Conservation (phyloP, 2,797 vertebrate species). For the Chelmon rostratus region DNA sequence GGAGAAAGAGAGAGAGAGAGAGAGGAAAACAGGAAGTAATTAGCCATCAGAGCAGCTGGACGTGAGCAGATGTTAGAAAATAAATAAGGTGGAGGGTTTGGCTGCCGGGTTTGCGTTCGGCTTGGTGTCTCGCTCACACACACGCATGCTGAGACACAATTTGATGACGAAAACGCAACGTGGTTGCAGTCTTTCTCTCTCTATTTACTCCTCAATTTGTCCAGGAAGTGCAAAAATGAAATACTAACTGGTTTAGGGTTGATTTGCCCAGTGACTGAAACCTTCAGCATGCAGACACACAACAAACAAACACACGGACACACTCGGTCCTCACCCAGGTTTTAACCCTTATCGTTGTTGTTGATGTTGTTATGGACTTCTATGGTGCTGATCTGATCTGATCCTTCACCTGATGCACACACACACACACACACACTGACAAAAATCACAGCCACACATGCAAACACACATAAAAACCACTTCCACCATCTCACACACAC, state of each 20-base stretch:
- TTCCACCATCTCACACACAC: slow-evolving; percentile 53
- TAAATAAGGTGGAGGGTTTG: slow-evolving; percentile 44
- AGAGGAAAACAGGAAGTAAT: slow-evolving; percentile 39
- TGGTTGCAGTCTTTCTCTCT: slow-evolving; percentile 44
- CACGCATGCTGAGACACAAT: not conserved
- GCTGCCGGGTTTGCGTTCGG: slow-evolving; percentile 72
- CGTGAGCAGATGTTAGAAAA: slow-evolving; percentile 62
- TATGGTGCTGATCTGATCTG: slow-evolving; percentile 80
- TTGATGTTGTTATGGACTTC: slow-evolving; percentile 79
- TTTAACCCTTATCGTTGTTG: slow-evolving; percentile 71
- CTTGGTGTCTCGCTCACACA: slow-evolving; percentile 50
- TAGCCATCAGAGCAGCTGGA: slow-evolving; percentile 68
- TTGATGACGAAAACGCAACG: slow-evolving; percentile 13
- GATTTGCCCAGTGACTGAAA: slow-evolving; percentile 68
- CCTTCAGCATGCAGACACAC: slow-evolving; percentile 61
- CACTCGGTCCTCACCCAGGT: slow-evolving; percentile 55
- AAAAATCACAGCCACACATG: slow-evolving; percentile 24
- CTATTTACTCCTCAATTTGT: slow-evolving; percentile 54
- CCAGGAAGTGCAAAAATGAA: slow-evolving; percentile 59
- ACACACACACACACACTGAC: slow-evolving; percentile 44
- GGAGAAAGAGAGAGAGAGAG: slow-evolving; percentile 27
- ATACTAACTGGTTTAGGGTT: slow-evolving; percentile 58
- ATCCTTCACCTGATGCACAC: slow-evolving; percentile 67
- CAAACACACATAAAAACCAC: slow-evolving; percentile 15
- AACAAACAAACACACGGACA: slow-evolving; percentile 35